Conservation (phyloP, 2,113 vertebrate species). For the Nothoprocta perdicaria region DNA sequence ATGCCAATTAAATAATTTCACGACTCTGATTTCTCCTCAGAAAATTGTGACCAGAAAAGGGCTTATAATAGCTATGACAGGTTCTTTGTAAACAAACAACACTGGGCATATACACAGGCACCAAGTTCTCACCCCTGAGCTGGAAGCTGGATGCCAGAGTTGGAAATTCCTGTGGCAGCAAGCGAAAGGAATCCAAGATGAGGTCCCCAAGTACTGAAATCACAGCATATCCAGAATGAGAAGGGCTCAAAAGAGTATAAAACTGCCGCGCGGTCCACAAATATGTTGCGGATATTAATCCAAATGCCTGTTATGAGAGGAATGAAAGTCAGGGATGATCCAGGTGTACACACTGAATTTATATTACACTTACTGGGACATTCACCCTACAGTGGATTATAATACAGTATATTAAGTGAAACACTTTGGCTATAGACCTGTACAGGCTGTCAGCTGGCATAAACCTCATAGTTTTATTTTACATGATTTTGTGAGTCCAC, state of each 20-base stretch:
- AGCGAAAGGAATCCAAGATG: background rate
- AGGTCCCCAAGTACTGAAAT: background rate
- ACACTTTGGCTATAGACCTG: background rate
- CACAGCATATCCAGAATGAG: background rate
- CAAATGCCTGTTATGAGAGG: background rate
- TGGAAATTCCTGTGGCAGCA: background rate
- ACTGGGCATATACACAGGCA: background rate
- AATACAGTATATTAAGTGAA: background rate
- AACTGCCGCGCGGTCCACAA: background rate
- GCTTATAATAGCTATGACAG: background rate
- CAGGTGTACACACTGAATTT: background rate
- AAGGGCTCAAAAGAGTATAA: background rate
- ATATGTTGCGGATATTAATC: background rate
- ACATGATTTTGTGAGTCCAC: no score
- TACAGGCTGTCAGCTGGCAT: background rate
- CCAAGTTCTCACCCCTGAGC: background rate
- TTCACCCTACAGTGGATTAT: background rate
- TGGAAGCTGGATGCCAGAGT: background rate
- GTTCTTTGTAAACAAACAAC: background rate
- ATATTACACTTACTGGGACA: background rate
- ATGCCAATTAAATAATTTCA: conserved; percentile 5
- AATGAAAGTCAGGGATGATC: background rate
- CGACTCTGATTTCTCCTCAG: background rate
- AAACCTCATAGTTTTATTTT: background rate
- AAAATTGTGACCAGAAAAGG: conserved; percentile 6